phyloP scores from a whole-genome alignment of 2,888 invertebrate species.

The Theretra japonica region DNA sequence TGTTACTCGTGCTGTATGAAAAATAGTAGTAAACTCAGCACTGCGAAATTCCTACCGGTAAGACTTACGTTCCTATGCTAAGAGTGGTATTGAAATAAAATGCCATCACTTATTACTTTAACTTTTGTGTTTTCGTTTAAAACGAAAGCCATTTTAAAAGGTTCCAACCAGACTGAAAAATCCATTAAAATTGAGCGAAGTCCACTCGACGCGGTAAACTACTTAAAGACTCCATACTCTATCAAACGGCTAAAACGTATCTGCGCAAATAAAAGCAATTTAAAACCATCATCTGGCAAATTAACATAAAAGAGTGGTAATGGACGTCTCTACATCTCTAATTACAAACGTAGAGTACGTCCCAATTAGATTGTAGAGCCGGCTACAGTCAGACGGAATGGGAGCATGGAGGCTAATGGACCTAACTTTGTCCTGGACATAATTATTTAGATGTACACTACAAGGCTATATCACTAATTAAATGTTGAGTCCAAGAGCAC shows the following conservation, averaged over 20 bases:
- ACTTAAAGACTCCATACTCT: constrained; percentile 2
- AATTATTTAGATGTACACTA: constrained; percentile 15
- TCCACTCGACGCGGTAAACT: not conserved
- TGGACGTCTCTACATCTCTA: constrained; percentile 30
- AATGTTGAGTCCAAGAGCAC: constrained; percentile 11
- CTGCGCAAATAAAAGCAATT: constrained; percentile 13
- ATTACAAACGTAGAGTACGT: constrained; percentile 35
- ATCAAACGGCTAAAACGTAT: constrained; percentile 9
- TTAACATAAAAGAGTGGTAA: constrained; percentile 27
- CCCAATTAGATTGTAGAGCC: constrained; percentile 45
- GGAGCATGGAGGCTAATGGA: constrained; percentile 15
- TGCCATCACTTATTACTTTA: too few relatives aligned
- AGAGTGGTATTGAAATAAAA: too few relatives aligned
- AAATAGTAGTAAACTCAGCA: too few relatives aligned
- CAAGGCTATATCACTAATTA: not conserved
- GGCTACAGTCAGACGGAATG: constrained; percentile 38
- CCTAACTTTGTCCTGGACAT: constrained; percentile 18
- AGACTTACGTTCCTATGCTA: too few relatives aligned
- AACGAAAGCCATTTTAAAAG: not conserved
- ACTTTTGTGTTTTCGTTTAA: not conserved
- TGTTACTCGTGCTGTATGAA: too few relatives aligned
- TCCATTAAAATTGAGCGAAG: not conserved
- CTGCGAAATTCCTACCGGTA: too few relatives aligned
- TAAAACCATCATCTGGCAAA: constrained; percentile 15
- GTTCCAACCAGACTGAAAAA: not conserved